phyloP scores from a whole-genome alignment of 2,113 vertebrate genomes.

The Halichoerus grypus region DNA sequence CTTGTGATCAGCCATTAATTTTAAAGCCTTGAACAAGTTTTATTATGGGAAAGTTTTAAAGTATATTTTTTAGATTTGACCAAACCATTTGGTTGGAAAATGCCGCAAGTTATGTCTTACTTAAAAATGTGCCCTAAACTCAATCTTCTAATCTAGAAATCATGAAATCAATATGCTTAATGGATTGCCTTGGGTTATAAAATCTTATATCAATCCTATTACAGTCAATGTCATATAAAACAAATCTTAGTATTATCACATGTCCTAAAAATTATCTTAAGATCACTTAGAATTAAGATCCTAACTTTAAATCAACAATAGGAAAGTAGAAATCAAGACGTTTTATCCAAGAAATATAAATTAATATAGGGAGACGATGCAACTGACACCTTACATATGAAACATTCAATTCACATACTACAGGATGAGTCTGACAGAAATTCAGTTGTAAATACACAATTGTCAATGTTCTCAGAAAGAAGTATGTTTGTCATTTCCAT shows the following conservation, averaged over 20 bases:
- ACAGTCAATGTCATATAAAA: background rate
- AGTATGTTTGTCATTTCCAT: background rate
- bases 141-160: background rate
- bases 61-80: background rate
- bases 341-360: background rate
- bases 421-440: background rate
- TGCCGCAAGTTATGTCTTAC: background rate
- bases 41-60: background rate
- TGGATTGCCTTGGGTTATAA: background rate
- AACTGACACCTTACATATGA: background rate
- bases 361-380: background rate
- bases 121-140: background rate
- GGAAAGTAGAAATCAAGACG: background rate
- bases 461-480: background rate
- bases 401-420: background rate
- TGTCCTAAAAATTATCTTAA: conserved; percentile 3
- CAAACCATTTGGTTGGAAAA: background rate
- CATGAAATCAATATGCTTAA: background rate
- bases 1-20: background rate
- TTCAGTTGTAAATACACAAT: background rate
- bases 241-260: background rate
- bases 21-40: background rate
- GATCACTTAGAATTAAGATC: background rate
- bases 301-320: background rate
- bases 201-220: background rate